Evolutionary conservation across 2,888 invertebrate species (phyloP), one percentile per base, ranked within the genome.

Genomic region (Thymelicus lineola): DNA sequence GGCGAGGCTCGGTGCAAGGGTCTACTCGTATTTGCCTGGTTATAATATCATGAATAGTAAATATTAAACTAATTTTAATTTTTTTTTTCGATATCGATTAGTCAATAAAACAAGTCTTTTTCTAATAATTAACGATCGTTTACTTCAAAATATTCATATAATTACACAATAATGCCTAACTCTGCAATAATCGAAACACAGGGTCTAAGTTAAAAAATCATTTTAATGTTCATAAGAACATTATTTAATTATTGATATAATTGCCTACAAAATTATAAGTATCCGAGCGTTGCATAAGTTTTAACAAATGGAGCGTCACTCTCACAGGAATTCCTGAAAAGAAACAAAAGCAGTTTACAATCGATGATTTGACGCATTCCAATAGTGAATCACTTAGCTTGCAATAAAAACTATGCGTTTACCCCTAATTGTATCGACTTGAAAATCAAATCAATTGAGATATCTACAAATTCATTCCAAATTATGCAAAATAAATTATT

Each of bases 241-340:
- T 85, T 86, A 89, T 86, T 86, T 86, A 50, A 88, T 89, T 88
- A 80, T 89, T 88, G 87, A 87, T 89, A 87, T 84, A 53, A 53
- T 86, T 82, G 82, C 82, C 91, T 91, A 92, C 90, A 82, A 91
- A 94, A 95, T 96, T 97, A 98, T 95, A 98, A 96, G 91, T 98
- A 98, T 91, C 98, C 98, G 91, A 98, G 96, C 81, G 98, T 98
- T 89, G 98, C 97, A 91, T 98, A 98, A 86, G 98, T 98, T 96
- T 98, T 98, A 93, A 97, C 97, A 95, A 98, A 98, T 87, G 98
- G 97, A 89, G 96, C 96, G 91, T 98, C 97, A 94, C 96, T 96
- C 92, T 96, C 96, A 94, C 97, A 97, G 90, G 96, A 96, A 91
- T 96, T 97, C 94, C 97, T 97, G 96, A 95, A 95, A 93, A 87